Evolutionary conservation across 2,888 invertebrate genomes (phyloP).

Genomic region (Pinctada fucata): DNA sequence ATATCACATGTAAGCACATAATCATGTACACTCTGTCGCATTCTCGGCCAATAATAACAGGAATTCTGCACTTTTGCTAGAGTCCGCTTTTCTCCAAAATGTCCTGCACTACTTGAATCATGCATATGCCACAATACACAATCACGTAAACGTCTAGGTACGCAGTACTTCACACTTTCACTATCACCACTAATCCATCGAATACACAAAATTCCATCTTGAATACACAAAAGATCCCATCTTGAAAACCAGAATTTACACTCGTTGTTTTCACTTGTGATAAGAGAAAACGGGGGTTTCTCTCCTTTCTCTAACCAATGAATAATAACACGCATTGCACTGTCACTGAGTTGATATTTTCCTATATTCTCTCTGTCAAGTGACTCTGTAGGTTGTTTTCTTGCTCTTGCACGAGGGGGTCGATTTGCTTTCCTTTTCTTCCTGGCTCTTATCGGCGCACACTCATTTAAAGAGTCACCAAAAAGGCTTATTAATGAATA

Average conservation of each 20-base stretch:
- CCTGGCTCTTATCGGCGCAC: neutral
- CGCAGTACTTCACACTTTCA: neutral
- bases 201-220: conserved; percentile 15
- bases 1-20: conserved; percentile 13
- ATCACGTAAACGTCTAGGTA: neutral
- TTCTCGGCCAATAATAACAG: conserved; percentile 10
- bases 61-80: no score
- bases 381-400: conserved; percentile 4
- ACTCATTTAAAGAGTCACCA: neutral
- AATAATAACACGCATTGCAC: neutral
- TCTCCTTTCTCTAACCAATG: neutral
- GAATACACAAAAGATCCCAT: no score
- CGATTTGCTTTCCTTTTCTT: neutral
- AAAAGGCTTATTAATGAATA: no score
- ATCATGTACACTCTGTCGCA: neutral
- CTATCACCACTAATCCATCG: neutral
- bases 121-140: conserved; percentile 9
- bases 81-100: neutral
- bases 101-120: neutral
- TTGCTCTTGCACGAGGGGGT: neutral
- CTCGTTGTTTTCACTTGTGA: conserved; percentile 1
- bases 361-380: neutral
- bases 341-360: neutral
- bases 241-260: conserved; percentile 18
- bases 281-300: neutral